Conservation (phyloP, 2,113 vertebrate genomes). For the Procavia capensis region DNA sequence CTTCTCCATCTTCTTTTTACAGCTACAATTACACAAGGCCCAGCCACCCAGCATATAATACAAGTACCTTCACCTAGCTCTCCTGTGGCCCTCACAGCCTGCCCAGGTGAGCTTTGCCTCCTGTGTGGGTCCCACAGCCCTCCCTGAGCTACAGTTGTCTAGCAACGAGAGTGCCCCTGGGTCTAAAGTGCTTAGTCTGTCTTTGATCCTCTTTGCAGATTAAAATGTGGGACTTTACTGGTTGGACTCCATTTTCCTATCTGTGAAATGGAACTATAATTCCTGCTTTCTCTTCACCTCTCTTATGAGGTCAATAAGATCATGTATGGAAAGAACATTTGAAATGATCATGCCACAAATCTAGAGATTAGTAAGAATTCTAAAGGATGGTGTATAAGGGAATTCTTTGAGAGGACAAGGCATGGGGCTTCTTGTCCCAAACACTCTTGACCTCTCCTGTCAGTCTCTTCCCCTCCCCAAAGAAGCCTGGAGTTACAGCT, state of each 20-base stretch:
- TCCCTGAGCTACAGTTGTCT: background rate
- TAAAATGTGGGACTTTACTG: rapidly evolving
- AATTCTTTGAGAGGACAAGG: background rate
- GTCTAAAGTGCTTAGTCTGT: background rate
- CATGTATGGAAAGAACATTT: background rate
- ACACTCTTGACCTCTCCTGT: background rate
- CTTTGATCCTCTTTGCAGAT: background rate
- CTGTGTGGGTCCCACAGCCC: rapidly evolving
- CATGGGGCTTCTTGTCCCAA: background rate
- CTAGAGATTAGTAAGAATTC: background rate
- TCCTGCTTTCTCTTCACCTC: background rate
- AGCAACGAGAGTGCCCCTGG: background rate
- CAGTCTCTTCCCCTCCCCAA: background rate
- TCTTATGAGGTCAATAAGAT: background rate
- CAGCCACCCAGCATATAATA: background rate
- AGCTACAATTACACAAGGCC: background rate
- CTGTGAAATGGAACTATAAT: background rate
- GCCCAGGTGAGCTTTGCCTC: background rate
- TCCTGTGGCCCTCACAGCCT: background rate
- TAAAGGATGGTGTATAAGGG: background rate
- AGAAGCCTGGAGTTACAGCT: background rate
- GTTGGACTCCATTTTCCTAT: background rate
- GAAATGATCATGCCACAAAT: no score
- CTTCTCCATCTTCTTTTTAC: background rate
- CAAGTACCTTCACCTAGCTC: background rate